Conservation (phyloP, 2,888 invertebrate genomes). For the Hydrotaea cyrtoneurina region DNA sequence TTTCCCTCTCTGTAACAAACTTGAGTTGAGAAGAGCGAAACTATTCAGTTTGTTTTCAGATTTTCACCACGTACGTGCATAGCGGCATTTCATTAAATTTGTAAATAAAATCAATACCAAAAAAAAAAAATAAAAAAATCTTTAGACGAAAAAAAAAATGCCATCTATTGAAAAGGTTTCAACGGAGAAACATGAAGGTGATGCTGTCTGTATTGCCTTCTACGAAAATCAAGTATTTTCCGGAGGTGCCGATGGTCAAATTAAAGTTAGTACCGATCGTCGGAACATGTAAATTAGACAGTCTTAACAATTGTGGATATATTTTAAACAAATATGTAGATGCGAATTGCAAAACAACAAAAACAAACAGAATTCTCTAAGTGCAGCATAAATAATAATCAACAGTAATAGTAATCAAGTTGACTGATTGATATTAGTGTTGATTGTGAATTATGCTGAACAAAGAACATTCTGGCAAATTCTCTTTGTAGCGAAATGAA, state of each 20-base stretch:
- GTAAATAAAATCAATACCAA: too few relatives aligned
- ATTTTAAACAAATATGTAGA: neutral
- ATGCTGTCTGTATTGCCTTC: slow-evolving; percentile 77
- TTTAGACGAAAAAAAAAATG: slow-evolving; percentile 61
- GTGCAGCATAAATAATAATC: too few relatives aligned
- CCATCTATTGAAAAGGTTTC: slow-evolving; percentile 75
- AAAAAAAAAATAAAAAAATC: too few relatives aligned
- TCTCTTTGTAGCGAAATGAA: slow-evolving; percentile 14
- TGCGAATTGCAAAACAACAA: neutral
- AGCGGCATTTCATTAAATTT: neutral
- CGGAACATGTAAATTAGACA: too few relatives aligned
- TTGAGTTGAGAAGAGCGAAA: neutral
- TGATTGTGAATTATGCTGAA: neutral
- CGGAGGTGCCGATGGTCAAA: slow-evolving; percentile 81
- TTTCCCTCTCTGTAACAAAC: slow-evolving; percentile 11
- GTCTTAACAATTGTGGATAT: neutral
- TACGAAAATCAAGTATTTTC: slow-evolving; percentile 76
- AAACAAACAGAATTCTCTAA: neutral
- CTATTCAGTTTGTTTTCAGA: slow-evolving; percentile 41
- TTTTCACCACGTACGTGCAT: slow-evolving; percentile 28
- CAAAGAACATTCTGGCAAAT: slow-evolving; percentile 49
- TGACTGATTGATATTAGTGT: too few relatives aligned
- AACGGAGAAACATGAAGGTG: slow-evolving; percentile 78
- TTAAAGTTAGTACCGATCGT: slow-evolving; percentile 75
- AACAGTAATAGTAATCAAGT: too few relatives aligned